phyloP scores from a whole-genome alignment of 1,140 invertebrate genomes.

The Parapsyche elsis region DNA sequence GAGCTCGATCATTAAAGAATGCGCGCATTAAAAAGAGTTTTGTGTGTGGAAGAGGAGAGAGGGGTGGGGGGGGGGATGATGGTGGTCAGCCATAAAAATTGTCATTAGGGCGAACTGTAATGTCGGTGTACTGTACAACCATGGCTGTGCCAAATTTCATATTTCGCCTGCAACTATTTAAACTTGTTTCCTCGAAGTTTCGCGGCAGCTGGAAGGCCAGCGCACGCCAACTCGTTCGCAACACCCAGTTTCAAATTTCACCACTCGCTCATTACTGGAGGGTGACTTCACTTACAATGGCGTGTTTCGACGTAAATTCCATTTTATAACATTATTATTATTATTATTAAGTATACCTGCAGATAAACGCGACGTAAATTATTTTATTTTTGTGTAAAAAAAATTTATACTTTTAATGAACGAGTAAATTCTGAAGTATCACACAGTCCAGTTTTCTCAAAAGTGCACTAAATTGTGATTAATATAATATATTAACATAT shows the following conservation, averaged over 20 bases:
- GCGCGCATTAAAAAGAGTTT: slow-evolving; percentile 26
- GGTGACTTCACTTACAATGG: no score
- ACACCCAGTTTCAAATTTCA: slow-evolving; percentile 18
- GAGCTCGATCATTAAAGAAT: slow-evolving; percentile 16
- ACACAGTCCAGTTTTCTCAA: no score
- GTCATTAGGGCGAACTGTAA: slow-evolving; percentile 25
- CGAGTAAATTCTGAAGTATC: no score
- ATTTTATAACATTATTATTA: no score
- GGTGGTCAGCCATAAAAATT: slow-evolving; percentile 12
- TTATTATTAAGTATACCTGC: no score
- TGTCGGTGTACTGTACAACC: slow-evolving; percentile 22
- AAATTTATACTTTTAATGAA: no score
- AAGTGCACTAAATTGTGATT: no score
- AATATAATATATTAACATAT: no score
- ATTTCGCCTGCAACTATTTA: slow-evolving; percentile 56
- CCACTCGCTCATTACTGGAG: background rate
- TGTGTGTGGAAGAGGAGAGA: background rate
- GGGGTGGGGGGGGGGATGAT: background rate
- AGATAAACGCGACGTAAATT: no score
- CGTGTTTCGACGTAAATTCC: no score
- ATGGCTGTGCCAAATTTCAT: slow-evolving; percentile 55
- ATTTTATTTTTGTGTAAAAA: no score
- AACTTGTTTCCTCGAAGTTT: slow-evolving; percentile 45
- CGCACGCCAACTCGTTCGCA: background rate
- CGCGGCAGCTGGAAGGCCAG: background rate